Conservation (phyloP, 2,797 vertebrate genomes). For the Rhabdophis nuchalis region DNA sequence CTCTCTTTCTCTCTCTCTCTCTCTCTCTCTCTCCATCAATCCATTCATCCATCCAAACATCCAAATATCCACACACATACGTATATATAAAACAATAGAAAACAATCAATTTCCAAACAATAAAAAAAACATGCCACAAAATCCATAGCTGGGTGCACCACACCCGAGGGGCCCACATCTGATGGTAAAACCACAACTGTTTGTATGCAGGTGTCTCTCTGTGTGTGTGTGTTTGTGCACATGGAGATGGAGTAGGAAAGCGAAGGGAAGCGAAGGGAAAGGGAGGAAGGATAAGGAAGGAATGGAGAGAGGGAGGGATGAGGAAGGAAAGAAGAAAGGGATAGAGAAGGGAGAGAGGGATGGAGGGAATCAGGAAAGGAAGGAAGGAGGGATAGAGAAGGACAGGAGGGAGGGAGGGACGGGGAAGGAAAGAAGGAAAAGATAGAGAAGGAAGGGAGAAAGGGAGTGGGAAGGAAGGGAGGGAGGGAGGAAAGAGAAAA, state of each 20-base stretch:
- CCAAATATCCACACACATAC: no score
- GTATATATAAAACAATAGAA: background rate
- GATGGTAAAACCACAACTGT: background rate
- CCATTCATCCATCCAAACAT: no score
- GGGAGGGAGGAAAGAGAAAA: no score
- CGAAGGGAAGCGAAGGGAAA: fast-evolving
- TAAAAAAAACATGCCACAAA: background rate
- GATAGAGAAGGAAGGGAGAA: no score
- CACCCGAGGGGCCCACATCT: background rate
- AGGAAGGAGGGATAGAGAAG: no score
- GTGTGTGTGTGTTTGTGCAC: background rate
- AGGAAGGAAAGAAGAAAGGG: no score
- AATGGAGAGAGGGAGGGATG: no score
- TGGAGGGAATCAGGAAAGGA: fast-evolving
- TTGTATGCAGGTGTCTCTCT: background rate
- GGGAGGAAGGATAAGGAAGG: no score
- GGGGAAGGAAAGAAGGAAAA: background rate
- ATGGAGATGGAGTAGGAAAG: background rate
- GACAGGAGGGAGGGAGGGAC: no score
- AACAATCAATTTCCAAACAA: background rate
- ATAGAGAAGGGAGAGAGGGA: background rate
- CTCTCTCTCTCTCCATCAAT: no score
- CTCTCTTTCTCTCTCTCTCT: no score
- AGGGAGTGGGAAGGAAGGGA: no score
- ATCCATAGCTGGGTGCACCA: background rate